Percentiles rank a stretch among this genome's conserved stretches.
Conservation (phyloP, 2,113 vertebrate species). For the Dromas ardeola region DNA sequence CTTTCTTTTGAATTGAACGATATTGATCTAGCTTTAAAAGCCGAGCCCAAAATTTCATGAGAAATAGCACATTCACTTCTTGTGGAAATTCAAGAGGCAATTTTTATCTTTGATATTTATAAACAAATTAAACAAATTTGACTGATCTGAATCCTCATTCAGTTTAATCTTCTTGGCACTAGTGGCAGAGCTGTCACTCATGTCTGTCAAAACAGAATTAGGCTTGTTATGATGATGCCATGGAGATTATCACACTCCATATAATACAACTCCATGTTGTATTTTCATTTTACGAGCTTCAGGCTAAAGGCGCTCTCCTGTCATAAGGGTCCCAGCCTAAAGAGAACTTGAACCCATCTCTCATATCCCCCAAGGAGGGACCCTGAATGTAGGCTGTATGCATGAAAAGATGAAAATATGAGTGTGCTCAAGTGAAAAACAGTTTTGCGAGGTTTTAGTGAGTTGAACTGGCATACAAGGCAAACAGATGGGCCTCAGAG, state of each 20-base stretch:
- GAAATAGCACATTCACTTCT: not conserved
- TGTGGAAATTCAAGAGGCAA: not conserved
- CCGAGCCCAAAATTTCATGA: not conserved
- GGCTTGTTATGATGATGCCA: not conserved
- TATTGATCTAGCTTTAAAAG: not conserved
- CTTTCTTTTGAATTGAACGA: not conserved
- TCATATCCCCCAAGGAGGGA: not conserved
- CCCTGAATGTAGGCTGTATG: not conserved
- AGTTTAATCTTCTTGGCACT: not conserved
- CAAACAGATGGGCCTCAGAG: not conserved
- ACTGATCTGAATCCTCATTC: not conserved
- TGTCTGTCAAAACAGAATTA: slow-evolving; percentile 31
- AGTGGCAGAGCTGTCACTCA: not conserved
- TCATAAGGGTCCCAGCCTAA: not conserved
- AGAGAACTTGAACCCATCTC: not conserved
- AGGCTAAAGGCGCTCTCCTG: not conserved
- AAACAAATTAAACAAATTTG: slow-evolving; percentile 13
- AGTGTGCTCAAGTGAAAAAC: not conserved
- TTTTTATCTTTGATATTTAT: not conserved
- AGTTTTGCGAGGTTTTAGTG: not conserved
- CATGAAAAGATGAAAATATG: not conserved
- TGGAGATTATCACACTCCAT: not conserved
- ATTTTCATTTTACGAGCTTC: not conserved
- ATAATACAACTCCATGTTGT: not conserved
- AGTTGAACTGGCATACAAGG: not conserved